A percentile compares a stretch with the other conserved stretches of the same genome.
Conservation (phyloP, 1,140 invertebrate genomes). For the Pollicipes pollicipes region DNA sequence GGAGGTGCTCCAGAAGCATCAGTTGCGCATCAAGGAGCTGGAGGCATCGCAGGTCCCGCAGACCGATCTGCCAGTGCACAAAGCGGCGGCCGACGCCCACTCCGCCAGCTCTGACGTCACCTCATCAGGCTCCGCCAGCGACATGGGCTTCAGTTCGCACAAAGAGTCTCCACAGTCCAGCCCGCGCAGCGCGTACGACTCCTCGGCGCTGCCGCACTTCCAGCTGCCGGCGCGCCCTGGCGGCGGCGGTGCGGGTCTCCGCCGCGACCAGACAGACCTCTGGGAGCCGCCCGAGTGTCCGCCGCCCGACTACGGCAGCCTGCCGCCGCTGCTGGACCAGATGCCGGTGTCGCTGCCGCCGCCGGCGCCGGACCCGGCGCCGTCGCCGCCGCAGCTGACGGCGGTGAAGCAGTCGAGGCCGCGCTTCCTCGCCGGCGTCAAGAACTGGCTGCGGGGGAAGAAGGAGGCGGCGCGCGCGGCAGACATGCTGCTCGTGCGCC, state of each 20-base stretch:
- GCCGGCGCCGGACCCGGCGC: neutral
- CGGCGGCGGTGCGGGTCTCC: no score
- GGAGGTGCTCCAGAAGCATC: constrained; percentile 19
- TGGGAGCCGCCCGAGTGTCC: neutral
- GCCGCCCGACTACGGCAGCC: neutral
- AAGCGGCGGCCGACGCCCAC: neutral
- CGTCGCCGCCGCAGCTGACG: neutral
- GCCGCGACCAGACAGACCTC: neutral
- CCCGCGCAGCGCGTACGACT: neutral
- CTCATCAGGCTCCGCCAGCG: neutral
- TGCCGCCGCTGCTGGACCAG: neutral
- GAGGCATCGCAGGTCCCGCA: constrained; percentile 10
- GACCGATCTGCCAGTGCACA: no score
- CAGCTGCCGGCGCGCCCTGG: neutral
- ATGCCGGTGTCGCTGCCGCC: neutral
- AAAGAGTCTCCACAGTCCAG: neutral
- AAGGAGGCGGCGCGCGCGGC: no score
- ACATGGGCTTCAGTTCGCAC: neutral
- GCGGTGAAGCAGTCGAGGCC: neutral
- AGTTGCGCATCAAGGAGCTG: constrained; percentile 15
- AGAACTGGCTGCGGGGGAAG: neutral
- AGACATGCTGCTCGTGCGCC: neutral
- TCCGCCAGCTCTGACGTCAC: constrained; percentile 9
- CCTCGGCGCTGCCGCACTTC: neutral
- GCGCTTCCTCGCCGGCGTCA: neutral